These are phyloP conservation scores for Scaeva pyrastri DNA, from an alignment of 2,888 invertebrate species.

Conservation along the genomic window DNA sequence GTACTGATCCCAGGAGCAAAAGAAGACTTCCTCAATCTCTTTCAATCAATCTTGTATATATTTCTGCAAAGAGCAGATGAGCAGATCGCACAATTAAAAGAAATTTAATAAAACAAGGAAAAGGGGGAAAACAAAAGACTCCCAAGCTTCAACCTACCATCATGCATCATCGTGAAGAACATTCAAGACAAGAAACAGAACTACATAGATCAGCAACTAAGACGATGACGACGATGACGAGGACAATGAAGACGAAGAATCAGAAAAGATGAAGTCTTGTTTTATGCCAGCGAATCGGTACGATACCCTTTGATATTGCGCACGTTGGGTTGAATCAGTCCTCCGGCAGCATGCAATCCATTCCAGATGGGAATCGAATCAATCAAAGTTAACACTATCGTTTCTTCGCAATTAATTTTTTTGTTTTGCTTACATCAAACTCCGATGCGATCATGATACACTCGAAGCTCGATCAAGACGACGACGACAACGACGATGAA, in stretches of 20 bases:
- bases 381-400: slow-evolving; percentile 70
- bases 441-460: slow-evolving; percentile 14
- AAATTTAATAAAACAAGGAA: slow-evolving; percentile 46
- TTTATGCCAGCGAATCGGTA: slow-evolving; percentile 51
- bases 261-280: slow-evolving; percentile 35
- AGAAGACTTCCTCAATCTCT: slow-evolving; percentile 63
- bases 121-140: slow-evolving; percentile 12
- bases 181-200: slow-evolving; percentile 14
- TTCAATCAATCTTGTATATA: slow-evolving; percentile 58
- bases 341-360: slow-evolving; percentile 30
- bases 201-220: background rate
- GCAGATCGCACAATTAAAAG: slow-evolving; percentile 69
- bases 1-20: slow-evolving; percentile 3
- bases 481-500: background rate
- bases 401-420: slow-evolving; percentile 57
- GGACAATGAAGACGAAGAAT: background rate
- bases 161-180: slow-evolving; percentile 30
- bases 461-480: slow-evolving; percentile 28
- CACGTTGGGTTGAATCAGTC: slow-evolving; percentile 17
- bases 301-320: slow-evolving; percentile 60
- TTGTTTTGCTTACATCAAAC: slow-evolving; percentile 15
- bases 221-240: too few species aligned
- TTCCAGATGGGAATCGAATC: slow-evolving; percentile 64
- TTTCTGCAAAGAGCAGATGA: slow-evolving; percentile 9
- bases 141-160: slow-evolving; percentile 61